Conservation (phyloP, 2,888 invertebrate genomes). For the Bhutanitis thaidina region DNA sequence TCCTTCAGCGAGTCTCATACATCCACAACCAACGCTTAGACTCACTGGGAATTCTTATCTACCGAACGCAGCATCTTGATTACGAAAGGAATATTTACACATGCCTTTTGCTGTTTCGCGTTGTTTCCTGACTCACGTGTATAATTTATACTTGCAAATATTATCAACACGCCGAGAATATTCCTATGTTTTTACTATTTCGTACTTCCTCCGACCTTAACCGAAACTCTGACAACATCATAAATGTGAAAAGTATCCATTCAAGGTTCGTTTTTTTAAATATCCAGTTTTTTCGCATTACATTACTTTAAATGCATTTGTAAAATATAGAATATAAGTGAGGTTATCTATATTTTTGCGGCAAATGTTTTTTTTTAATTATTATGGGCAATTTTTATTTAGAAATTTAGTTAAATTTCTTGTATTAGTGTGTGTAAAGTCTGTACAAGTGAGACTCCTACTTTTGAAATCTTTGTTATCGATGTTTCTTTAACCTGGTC, state of each 20-base stretch:
- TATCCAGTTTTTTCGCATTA: not conserved
- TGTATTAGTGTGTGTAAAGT: no score
- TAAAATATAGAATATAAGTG: no score
- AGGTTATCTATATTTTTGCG: no score
- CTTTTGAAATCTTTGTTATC: no score
- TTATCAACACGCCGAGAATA: conserved; percentile 25
- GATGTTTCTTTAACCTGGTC: no score
- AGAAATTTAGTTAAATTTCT: no score
- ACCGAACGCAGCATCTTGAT: conserved; percentile 73
- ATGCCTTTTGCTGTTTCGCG: conserved; percentile 60
- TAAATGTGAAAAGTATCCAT: conserved; percentile 16
- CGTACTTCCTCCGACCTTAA: conserved; percentile 38
- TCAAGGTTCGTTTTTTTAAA: conserved; percentile 5
- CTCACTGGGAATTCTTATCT: conserved; percentile 73
- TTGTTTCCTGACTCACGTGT: conserved; percentile 59
- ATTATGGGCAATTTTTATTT: no score
- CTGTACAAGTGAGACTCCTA: no score
- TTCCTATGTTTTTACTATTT: conserved; percentile 24
- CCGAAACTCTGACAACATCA: conserved; percentile 12
- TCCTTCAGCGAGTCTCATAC: conserved; percentile 45
- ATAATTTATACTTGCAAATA: conserved; percentile 60
- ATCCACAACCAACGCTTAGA: conserved; percentile 44
- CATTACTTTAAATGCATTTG: conserved; percentile 9
- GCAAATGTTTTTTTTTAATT: no score
- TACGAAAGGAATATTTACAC: conserved; percentile 75